Evolutionary conservation across 64 coral and sea anemone species (phyloP).

Genomic region (Hydrozoanthus tunicans): DNA sequence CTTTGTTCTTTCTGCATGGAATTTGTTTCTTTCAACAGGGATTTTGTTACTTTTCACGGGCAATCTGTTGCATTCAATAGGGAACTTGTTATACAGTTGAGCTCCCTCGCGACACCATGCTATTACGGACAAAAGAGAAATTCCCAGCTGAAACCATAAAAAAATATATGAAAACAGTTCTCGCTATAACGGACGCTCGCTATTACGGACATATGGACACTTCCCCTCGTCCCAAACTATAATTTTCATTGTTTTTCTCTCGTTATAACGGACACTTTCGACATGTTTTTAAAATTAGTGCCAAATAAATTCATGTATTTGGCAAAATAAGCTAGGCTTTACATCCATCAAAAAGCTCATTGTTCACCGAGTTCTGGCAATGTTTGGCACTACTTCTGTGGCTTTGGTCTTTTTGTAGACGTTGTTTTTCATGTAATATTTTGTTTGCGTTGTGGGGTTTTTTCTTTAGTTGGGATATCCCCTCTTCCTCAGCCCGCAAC

Average conservation of each 20-base stretch:
- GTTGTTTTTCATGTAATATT: not conserved
- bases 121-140: slow-evolving; percentile 7
- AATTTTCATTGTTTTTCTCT: not conserved
- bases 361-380: slow-evolving; percentile 20
- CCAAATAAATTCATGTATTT: slow-evolving; percentile 22
- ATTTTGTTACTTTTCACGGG: too few species aligned
- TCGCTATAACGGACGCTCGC: slow-evolving; percentile 20
- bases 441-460: slow-evolving; percentile 18
- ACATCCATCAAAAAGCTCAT: slow-evolving; percentile 23
- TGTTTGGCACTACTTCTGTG: not conserved
- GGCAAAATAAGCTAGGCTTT: slow-evolving; percentile 20
- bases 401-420: slow-evolving; percentile 25
- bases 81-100: not conserved
- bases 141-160: slow-evolving; percentile 1
- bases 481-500: not conserved
- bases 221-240: not conserved
- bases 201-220: slow-evolving; percentile 16
- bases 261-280: not conserved
- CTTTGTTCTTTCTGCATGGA: too few species aligned
- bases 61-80: too few species aligned
- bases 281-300: not conserved
- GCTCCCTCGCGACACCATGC: not conserved
- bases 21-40: too few species aligned
- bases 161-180: slow-evolving; percentile 12
- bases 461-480: slow-evolving; percentile 11